Conservation (phyloP, 1,140 invertebrate genomes). For the Mamestra configurata region DNA sequence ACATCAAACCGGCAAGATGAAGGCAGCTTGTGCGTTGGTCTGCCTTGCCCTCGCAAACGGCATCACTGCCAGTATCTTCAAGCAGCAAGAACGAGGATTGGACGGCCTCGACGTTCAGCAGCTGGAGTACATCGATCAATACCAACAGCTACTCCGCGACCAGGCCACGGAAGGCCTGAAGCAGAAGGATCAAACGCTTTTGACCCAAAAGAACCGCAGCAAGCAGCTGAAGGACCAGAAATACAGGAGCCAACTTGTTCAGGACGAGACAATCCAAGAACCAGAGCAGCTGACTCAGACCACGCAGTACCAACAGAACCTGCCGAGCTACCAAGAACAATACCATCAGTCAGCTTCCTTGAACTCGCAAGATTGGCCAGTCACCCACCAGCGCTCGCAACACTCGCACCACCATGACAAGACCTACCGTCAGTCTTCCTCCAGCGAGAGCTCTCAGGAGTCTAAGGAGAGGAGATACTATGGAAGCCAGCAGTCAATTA, state of each 20-base stretch:
- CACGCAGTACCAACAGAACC: slow-evolving; percentile 9
- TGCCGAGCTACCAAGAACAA: slow-evolving; percentile 4
- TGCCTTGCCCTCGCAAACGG: slow-evolving; percentile 71
- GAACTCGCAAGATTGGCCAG: slow-evolving; percentile 3
- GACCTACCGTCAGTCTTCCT: neutral
- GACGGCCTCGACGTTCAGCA: slow-evolving; percentile 61
- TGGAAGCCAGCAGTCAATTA: slow-evolving; percentile 54
- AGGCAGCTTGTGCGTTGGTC: slow-evolving; percentile 69
- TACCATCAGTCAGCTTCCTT: slow-evolving; percentile 17
- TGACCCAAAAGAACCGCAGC: neutral
- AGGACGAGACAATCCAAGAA: neutral
- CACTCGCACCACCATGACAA: slow-evolving; percentile 7
- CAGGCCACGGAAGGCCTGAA: slow-evolving; percentile 17
- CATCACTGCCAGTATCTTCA: slow-evolving; percentile 73
- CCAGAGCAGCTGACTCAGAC: neutral
- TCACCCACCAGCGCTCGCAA: neutral
- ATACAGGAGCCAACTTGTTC: neutral
- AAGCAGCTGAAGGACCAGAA: neutral
- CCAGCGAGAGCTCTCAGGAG: slow-evolving; percentile 51
- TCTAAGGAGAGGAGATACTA: slow-evolving; percentile 59
- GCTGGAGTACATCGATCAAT: slow-evolving; percentile 58
- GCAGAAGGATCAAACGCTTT: neutral
- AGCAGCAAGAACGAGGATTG: slow-evolving; percentile 57
- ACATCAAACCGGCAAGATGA: slow-evolving; percentile 67
- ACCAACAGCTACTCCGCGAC: slow-evolving; percentile 44